Evolutionary conservation across 2,888 invertebrate species (phyloP).

Genomic region (Andrena dorsata): DNA sequence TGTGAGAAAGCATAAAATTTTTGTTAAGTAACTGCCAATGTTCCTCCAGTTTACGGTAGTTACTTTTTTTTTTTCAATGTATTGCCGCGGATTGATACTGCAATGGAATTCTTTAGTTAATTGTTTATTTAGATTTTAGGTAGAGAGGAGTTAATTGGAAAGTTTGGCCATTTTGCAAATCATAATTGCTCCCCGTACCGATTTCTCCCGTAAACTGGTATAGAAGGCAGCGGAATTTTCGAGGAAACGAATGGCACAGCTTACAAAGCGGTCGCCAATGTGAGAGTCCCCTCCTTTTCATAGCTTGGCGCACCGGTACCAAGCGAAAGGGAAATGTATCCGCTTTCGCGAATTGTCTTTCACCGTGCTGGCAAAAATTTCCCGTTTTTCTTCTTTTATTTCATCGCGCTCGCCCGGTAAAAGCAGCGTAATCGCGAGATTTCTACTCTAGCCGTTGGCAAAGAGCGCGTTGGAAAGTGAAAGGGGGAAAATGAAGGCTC

Average conservation of each 20-base stretch:
- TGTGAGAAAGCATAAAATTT: too few species aligned
- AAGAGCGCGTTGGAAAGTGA: constrained; percentile 53
- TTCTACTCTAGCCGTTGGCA: constrained; percentile 35
- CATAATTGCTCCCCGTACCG: too few species aligned
- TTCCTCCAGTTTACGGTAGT: too few species aligned
- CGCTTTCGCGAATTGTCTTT: constrained; percentile 42
- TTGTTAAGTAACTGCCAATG: too few species aligned
- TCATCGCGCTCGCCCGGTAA: constrained; percentile 15
- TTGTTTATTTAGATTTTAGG: too few species aligned
- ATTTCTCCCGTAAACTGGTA: neutral
- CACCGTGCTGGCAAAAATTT: constrained; percentile 2
- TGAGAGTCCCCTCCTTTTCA: constrained; percentile 5
- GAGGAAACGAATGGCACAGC: neutral
- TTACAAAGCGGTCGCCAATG: neutral
- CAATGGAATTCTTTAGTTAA: too few species aligned
- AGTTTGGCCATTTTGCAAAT: too few species aligned
- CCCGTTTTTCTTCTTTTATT: constrained; percentile 30
- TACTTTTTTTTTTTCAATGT: too few species aligned
- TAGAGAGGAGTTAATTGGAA: too few species aligned
- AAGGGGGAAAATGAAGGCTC: constrained; percentile 51
- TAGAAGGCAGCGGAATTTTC: neutral
- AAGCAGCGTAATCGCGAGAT: constrained; percentile 37
- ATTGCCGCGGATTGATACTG: too few species aligned
- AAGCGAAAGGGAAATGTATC: constrained; percentile 1
- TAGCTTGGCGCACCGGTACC: neutral